A percentile compares a stretch with the other conserved stretches of the same genome.
These are phyloP conservation scores for Pristionchus arcanus DNA, from an alignment of 2,888 invertebrate species.

Conservation along the genomic window DNA sequence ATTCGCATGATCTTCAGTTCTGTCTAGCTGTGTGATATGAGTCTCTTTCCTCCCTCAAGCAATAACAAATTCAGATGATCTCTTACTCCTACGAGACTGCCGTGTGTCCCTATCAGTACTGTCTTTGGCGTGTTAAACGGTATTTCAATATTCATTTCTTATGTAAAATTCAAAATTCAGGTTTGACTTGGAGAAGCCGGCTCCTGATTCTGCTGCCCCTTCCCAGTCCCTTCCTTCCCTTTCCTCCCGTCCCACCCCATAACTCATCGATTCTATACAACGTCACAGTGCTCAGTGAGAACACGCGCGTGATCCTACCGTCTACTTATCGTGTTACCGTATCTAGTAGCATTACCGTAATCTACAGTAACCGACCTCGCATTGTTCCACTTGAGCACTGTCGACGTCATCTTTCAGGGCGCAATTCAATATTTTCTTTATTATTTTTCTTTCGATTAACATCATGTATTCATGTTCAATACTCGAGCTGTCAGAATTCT, in stretches of 20 bases:
- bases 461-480: background rate
- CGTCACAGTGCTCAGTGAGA: constrained; percentile 17
- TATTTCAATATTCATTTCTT: background rate
- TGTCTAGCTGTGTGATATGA: too few species aligned
- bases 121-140: constrained; percentile 1
- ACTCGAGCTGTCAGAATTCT: too few species aligned
- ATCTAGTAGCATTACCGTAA: background rate
- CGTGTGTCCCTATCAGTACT: background rate
- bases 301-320: background rate
- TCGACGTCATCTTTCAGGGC: constrained; percentile 22
- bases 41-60: background rate
- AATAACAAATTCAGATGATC: constrained; percentile 11
- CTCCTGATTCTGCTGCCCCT: background rate
- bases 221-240: background rate
- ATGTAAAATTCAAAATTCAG: background rate
- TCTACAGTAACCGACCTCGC: constrained; percentile 10
- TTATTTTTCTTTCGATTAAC: background rate
- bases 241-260: background rate
- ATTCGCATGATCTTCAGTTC: too few species aligned
- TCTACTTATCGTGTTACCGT: background rate
- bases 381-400: constrained; percentile 33
- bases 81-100: background rate
- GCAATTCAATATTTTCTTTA: background rate
- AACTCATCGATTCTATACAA: background rate
- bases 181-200: background rate